A percentile compares a stretch with the other conserved stretches of the same genome.
Conservation (phyloP, 2,888 invertebrate genomes). For the Sicus ferrugineus region DNA sequence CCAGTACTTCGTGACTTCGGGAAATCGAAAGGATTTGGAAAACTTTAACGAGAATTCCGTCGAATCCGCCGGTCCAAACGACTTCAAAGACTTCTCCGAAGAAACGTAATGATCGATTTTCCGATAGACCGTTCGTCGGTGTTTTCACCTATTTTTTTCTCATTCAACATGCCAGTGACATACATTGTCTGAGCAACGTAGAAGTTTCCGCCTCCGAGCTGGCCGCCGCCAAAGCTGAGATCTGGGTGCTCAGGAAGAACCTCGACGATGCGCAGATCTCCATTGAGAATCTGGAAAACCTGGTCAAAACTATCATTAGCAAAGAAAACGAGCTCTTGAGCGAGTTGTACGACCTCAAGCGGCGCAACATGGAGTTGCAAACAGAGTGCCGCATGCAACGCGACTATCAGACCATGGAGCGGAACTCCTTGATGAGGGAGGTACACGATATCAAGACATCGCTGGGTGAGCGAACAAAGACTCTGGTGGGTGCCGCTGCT, state of each 20-base stretch:
- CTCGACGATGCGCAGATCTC: slow-evolving; percentile 49
- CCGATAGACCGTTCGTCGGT: too few relatives aligned
- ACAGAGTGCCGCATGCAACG: slow-evolving; percentile 53
- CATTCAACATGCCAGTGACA: slow-evolving; percentile 18
- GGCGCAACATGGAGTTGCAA: slow-evolving; percentile 49
- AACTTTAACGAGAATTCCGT: background rate
- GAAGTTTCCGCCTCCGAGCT: slow-evolving; percentile 52
- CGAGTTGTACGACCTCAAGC: slow-evolving; percentile 53
- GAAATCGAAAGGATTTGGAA: slow-evolving; percentile 30
- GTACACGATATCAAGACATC: slow-evolving; percentile 48
- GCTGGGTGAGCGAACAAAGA: slow-evolving; percentile 39
- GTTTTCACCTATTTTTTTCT: too few relatives aligned
- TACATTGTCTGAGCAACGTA: slow-evolving; percentile 2
- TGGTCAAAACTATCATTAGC: slow-evolving; percentile 54
- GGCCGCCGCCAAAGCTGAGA: slow-evolving; percentile 52
- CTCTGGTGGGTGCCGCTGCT: slow-evolving; percentile 40
- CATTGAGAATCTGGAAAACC: slow-evolving; percentile 53
- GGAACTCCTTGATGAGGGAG: slow-evolving; percentile 52
- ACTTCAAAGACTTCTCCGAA: slow-evolving; percentile 15
- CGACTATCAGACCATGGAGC: slow-evolving; percentile 55
- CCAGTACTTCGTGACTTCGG: slow-evolving; percentile 48
- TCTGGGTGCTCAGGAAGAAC: slow-evolving; percentile 54
- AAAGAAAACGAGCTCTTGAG: slow-evolving; percentile 55
- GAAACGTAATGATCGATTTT: slow-evolving; percentile 28
- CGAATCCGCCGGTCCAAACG: slow-evolving; percentile 1